Evolutionary conservation across 2,888 invertebrate species (phyloP).

Genomic region (Drosophila melanosoma): DNA sequence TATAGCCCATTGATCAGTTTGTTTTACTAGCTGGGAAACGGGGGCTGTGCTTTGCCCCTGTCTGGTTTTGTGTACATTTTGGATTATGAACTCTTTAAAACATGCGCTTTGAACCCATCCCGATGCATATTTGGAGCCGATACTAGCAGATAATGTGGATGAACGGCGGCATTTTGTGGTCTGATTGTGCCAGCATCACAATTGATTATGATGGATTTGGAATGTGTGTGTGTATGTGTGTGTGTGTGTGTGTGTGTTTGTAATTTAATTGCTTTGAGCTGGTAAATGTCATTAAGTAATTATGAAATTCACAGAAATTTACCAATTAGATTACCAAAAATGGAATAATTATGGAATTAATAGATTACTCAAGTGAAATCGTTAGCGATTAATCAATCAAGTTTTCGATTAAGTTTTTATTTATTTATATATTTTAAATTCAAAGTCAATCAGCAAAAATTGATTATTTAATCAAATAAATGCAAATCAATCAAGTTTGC

Average conservation of each 20-base stretch:
- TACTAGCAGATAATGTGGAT: conserved; percentile 11
- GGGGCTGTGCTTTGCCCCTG: conserved; percentile 12
- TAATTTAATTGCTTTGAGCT: not conserved
- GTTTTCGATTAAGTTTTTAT: not conserved
- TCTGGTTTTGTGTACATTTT: conserved; percentile 64
- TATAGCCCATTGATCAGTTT: conserved; percentile 78
- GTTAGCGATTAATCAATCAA: not conserved
- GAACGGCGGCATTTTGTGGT: conserved; percentile 25
- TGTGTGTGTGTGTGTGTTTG: conserved; percentile 3
- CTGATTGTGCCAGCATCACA: conserved; percentile 30
- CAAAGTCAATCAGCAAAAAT: not conserved
- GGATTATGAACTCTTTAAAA: conserved; percentile 71
- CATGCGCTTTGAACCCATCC: conserved; percentile 32
- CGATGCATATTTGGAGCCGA: not conserved
- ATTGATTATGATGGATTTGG: conserved; percentile 51
- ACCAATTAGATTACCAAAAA: not conserved
- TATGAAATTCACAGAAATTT: not conserved
- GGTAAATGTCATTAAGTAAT: conserved; percentile 3
- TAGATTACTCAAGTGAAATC: too few species aligned
- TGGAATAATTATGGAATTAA: too few species aligned
- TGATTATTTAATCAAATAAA: not conserved
- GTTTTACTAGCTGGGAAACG: conserved; percentile 64
- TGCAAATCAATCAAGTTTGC: not conserved
- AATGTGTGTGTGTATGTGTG: conserved; percentile 3
- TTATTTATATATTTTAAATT: not conserved